Evolutionary conservation across 37 sponge, comb jelly and placozoan genomes (phyloP), one percentile per base, ranked within the genome.

Genomic region (Mnemiopsis leidyi): DNA sequence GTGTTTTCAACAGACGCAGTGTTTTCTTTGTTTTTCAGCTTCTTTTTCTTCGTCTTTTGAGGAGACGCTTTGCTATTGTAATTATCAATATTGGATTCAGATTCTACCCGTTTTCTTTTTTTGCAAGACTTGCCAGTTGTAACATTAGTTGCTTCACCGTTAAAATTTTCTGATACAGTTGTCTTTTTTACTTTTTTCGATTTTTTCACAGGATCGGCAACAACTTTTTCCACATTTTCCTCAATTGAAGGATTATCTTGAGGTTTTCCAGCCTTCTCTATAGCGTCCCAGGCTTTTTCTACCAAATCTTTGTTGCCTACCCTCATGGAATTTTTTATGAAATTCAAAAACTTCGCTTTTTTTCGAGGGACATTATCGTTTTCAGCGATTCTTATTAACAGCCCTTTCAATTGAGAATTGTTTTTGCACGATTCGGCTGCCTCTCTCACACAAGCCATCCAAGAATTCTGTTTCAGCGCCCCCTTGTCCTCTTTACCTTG

Each of bases 281-380:
- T 85, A 5, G 32, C 90, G 0, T 85, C 90, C 90, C 90, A 85
- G 0, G 76, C 76, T 36, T 38, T 73, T 23, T 92, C 38, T 3
- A 92, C 93, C n/a, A 92, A 68, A 69, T 20, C 24, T 26, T 92
- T 73, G 48, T 92, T 92, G 28, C 71, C 25, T 9, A 92, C 76
- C 48, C 93, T 92, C 76, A 0, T 92, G 23, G 93, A 69, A 69
- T 73, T 92, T 71, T 26, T 69, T 1, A 92, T 71, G 25, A 73
- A 92, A n/a, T 85, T 85, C 88, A 96, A 93, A 94, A 99, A 99
- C 68, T 99, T 97, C 0, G 93, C 90, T 76, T 95, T 94, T 94
- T 99, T 99, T 68, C 99, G 69, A 35, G 99, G 99, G 2, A 99
- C 96, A 88, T 99, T 99, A 28, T 96, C 94, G 76, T 96, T 97